Percentiles rank a stretch among this genome's conserved stretches.
phyloP scores from a whole-genome alignment of 2,888 invertebrate genomes.

The Trilocha varians region DNA sequence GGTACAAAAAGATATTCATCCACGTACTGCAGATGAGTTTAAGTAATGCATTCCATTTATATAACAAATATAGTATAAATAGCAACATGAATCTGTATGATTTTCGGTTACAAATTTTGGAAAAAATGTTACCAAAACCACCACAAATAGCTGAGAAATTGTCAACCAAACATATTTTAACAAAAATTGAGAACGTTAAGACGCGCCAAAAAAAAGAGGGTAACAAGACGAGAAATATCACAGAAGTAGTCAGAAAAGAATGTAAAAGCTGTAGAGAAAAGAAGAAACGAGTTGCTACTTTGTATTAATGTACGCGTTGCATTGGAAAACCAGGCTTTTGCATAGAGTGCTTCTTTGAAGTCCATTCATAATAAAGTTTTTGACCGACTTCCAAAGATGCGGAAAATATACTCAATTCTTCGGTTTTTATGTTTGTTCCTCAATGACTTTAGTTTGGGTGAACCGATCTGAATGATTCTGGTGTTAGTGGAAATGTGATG shows the following conservation, averaged over 20 bases:
- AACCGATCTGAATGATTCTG: too few relatives aligned
- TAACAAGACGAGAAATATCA: conserved; percentile 1
- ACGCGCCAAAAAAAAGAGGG: conserved; percentile 2
- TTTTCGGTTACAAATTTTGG: conserved; percentile 1
- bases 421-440: too few relatives aligned
- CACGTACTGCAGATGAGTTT: conserved; percentile 17
- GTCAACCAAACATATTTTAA: conserved; percentile 1
- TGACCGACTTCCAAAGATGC: too few relatives aligned
- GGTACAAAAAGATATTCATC: conserved; percentile 16
- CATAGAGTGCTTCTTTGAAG: neutral
- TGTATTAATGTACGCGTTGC: neutral
- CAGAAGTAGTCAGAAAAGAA: conserved; percentile 8
- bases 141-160: conserved; percentile 3
- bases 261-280: conserved; percentile 5
- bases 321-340: neutral
- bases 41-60: conserved; percentile 3
- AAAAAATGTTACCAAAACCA: conserved; percentile 2
- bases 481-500: too few relatives aligned
- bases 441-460: too few relatives aligned
- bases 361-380: neutral
- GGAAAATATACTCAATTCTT: too few relatives aligned
- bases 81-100: conserved; percentile 3
- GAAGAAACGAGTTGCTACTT: conserved; percentile 4
- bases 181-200: conserved; percentile 5
- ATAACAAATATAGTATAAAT: neutral